Evolutionary conservation across 1,140 invertebrate species (phyloP).

Genomic region (Diachasma alloeum): DNA sequence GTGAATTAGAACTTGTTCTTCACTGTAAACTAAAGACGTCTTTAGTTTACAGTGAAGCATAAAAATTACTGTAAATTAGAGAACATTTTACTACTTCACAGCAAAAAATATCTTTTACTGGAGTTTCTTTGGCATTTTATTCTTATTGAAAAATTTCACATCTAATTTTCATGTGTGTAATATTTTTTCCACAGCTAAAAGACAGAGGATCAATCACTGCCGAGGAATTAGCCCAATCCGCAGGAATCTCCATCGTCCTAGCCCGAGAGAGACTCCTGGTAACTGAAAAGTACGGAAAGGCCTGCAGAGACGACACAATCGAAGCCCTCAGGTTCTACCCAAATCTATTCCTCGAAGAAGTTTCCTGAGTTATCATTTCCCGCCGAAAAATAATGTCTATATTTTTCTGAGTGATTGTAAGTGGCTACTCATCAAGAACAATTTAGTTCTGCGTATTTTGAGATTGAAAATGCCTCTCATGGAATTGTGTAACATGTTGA

Average conservation of each 20-base stretch:
- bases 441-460: neutral
- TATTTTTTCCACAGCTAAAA: constrained; percentile 71
- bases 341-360: constrained; percentile 77
- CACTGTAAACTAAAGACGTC: too few species aligned
- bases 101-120: too few species aligned
- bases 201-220: constrained; percentile 79
- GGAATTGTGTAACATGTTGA: neutral
- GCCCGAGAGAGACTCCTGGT: constrained; percentile 86
- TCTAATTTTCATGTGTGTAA: too few species aligned
- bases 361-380: neutral
- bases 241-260: constrained; percentile 86
- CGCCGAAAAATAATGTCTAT: neutral
- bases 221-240: constrained; percentile 82
- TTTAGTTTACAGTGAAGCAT: too few species aligned
- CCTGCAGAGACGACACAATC: constrained; percentile 93
- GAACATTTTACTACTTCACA: too few species aligned
- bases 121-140: too few species aligned
- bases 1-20: too few species aligned
- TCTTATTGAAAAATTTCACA: too few species aligned
- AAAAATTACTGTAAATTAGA: too few species aligned
- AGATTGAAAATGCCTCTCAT: neutral
- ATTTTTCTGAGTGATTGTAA: neutral
- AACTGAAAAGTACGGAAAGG: constrained; percentile 82
- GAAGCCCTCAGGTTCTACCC: constrained; percentile 93
- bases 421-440: neutral